Evolutionary conservation across 2,113 vertebrate species (phyloP).

Genomic region (Chlamydotis undulata): DNA sequence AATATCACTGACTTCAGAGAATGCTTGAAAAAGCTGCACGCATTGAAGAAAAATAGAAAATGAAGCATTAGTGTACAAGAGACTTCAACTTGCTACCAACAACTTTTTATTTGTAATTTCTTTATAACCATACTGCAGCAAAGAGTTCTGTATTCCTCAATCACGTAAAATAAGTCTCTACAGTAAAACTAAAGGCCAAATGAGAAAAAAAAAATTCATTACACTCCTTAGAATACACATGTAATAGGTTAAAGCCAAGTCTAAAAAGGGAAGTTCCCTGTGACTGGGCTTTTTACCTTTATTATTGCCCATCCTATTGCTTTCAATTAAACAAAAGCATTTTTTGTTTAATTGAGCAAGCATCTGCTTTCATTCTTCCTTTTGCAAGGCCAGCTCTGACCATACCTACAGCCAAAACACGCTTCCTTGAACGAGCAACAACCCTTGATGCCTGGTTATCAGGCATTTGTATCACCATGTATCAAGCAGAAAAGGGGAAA

Average conservation of each 20-base stretch:
- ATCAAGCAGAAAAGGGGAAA: background rate
- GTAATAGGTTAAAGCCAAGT: background rate
- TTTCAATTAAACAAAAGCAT: background rate
- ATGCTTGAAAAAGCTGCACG: background rate
- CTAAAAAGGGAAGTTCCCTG: background rate
- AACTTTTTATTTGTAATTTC: background rate
- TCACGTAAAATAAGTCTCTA: background rate
- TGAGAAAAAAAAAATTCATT: background rate
- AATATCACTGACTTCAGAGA: background rate
- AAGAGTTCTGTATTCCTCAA: background rate
- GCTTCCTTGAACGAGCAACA: background rate
- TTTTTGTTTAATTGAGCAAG: background rate
- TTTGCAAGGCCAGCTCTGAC: background rate
- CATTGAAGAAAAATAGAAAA: background rate
- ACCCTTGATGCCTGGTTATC: background rate
- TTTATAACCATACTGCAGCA: background rate
- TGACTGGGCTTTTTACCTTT: background rate
- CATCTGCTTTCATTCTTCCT: background rate
- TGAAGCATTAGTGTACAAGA: background rate
- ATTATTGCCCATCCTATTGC: background rate
- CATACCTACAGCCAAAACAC: background rate
- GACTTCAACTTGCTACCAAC: background rate
- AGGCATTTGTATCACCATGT: background rate
- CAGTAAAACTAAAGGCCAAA: background rate
- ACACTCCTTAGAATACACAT: background rate